Conservation (phyloP, 2,113 vertebrate species). For the Brachionichthys hirsutus region DNA sequence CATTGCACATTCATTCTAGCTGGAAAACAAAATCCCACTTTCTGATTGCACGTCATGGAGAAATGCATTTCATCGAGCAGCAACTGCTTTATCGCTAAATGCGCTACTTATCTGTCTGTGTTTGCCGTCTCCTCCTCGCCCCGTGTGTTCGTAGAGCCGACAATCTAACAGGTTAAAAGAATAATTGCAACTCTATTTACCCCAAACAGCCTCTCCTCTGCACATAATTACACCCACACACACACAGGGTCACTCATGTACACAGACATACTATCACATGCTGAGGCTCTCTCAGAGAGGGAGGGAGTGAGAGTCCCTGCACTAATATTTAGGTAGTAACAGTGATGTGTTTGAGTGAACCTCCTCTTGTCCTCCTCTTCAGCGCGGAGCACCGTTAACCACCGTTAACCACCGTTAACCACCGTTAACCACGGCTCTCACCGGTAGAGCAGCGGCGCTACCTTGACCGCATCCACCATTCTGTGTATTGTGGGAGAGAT, state of each 20-base stretch:
- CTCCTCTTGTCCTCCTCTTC: slow-evolving; percentile 83
- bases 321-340: slow-evolving; percentile 75
- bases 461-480: slow-evolving; percentile 79
- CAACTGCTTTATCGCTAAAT: slow-evolving; percentile 41
- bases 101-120: slow-evolving; percentile 46
- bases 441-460: slow-evolving; percentile 90
- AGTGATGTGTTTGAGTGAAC: slow-evolving; percentile 85
- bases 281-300: slow-evolving; percentile 33
- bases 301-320: slow-evolving; percentile 50
- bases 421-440: slow-evolving; percentile 90
- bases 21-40: slow-evolving; percentile 26
- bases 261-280: slow-evolving; percentile 44
- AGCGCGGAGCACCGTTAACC: slow-evolving; percentile 84
- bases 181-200: slow-evolving; percentile 77
- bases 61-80: slow-evolving; percentile 30
- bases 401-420: too few species aligned
- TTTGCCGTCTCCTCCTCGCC: slow-evolving; percentile 47
- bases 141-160: slow-evolving; percentile 60
- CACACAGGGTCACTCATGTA: slow-evolving; percentile 37
- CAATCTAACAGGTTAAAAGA: slow-evolving; percentile 77
- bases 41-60: slow-evolving; percentile 25
- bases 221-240: slow-evolving; percentile 68
- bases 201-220: slow-evolving; percentile 72
- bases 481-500: slow-evolving; percentile 23
- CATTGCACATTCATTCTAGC: too few species aligned